Base-by-base conservation (phyloP, 1,140 invertebrate species). In the Dendrolimus kikuchii region DNA sequence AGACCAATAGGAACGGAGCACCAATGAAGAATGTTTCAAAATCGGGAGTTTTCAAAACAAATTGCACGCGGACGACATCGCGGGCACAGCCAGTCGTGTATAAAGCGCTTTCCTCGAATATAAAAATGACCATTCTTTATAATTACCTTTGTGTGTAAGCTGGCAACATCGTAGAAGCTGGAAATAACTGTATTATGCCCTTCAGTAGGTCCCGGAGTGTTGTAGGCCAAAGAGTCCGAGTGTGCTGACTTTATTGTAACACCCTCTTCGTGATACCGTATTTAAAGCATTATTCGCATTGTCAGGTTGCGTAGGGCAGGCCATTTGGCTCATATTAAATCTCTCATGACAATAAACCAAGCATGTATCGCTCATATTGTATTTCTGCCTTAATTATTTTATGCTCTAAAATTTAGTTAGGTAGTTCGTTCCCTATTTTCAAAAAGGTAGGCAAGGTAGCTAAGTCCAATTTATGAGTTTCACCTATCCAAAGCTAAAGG, bases 181-280 rank as follows among this genome's bases (percentile, higher is more conserved):
- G 76, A 83, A 81, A 81, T 73, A 79, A 85, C 77, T 85, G 81
- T 83, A 85, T 79, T 81, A 81, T 83, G 80, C 81, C 81, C 81
- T 62, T 80, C 77, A 77, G 80, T 80, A 23, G 66, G 71, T 62
- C 62, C 79, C 79, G 79, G 77, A 81, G 78, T 78, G 79, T 80
- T 76, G 71, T 64, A 77, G 81, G 81, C 81, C 79, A 81, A 23
- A 82, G 81, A 82, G 71, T 71, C 55, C 74, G 23, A 23, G 76
- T 80, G 78, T 79, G 77, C 71, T 79, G 74, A 75, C 74, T 74
- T 51, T 68, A 55, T 44, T 60, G 59, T 55, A 67, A 56, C 44
- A 59, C 62, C 59, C 55, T 53, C 38, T 43, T 56, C 48, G 50
- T 54, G 49, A 10, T 47, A 53, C 45, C 10, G 5, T 40, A 23